These are phyloP conservation scores for Mesorhabditis spiculigera DNA, from an alignment of 2,888 invertebrate species.

Conservation along the genomic window DNA sequence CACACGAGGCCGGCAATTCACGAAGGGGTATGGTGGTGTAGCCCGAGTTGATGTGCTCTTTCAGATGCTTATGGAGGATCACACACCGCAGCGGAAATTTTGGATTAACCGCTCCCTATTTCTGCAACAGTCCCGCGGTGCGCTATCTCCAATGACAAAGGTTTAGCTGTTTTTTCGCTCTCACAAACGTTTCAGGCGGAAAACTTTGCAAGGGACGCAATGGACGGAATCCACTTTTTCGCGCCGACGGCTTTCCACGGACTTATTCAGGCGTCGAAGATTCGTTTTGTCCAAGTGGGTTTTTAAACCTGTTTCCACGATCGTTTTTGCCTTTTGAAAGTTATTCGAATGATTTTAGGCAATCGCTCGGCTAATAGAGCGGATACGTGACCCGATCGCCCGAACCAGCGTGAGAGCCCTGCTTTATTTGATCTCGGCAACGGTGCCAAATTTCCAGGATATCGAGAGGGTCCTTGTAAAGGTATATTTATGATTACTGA, in stretches of 20 bases:
- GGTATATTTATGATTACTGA: not conserved
- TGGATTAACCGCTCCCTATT: not conserved
- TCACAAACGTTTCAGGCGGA: conserved; percentile 14
- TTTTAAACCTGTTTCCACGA: not conserved
- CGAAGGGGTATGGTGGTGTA: not conserved
- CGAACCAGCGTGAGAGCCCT: not conserved
- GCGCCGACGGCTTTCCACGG: conserved; percentile 7
- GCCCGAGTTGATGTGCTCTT: not conserved
- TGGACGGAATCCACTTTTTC: conserved; percentile 15
- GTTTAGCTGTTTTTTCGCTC: not conserved
- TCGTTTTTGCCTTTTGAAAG: conserved; percentile 3
- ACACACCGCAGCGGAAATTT: not conserved
- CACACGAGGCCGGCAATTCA: not conserved
- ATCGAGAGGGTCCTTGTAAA: not conserved
- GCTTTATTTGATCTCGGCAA: not conserved
- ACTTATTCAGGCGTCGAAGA: not conserved
- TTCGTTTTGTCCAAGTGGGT: conserved; percentile 7
- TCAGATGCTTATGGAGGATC: conserved; percentile 10
- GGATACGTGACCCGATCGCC: not conserved
- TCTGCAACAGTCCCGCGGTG: too few species aligned
- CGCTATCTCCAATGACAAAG: too few species aligned
- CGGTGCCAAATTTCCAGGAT: not conserved
- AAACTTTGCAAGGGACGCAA: conserved; percentile 23
- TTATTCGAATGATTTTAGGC: not conserved
- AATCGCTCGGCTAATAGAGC: not conserved